Percentiles rank a stretch among this genome's conserved stretches.
Evolutionary conservation across 2,113 vertebrate species (phyloP).

Genomic region (Platichthys flesus): DNA sequence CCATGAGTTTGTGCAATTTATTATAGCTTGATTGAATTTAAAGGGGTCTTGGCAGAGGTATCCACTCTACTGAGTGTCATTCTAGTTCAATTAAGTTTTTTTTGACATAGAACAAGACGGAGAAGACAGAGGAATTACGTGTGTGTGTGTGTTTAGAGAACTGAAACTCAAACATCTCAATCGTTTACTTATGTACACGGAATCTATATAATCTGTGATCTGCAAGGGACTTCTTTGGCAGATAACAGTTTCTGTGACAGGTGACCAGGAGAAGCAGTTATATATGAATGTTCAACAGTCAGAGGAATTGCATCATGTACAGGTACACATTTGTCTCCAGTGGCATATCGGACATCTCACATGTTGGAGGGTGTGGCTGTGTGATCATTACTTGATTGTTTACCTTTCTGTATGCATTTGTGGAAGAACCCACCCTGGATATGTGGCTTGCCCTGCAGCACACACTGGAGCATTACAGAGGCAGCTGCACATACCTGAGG

Average conservation of each 20-base stretch:
- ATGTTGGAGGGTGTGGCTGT: slow-evolving; percentile 28
- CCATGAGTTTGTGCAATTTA: too few relatives aligned
- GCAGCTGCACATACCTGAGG: slow-evolving; percentile 43
- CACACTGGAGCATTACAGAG: slow-evolving; percentile 16
- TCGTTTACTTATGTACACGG: not conserved
- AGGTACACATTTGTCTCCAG: slow-evolving; percentile 5
- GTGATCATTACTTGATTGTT: slow-evolving; percentile 9
- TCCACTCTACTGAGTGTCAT: too few relatives aligned
- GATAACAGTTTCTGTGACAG: not conserved
- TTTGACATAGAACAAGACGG: not conserved
- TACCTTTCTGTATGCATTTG: not conserved
- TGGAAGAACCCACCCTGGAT: slow-evolving; percentile 27
- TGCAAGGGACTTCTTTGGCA: not conserved
- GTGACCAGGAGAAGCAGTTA: not conserved
- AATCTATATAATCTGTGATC: not conserved
- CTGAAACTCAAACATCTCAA: not conserved
- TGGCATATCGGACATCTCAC: slow-evolving; percentile 5
- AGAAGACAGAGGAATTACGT: not conserved
- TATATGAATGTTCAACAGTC: not conserved
- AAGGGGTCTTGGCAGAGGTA: too few relatives aligned
- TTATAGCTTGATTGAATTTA: too few relatives aligned
- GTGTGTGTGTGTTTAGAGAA: not conserved
- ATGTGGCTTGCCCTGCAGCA: slow-evolving; percentile 40
- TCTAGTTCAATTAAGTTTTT: too few relatives aligned
- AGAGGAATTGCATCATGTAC: not conserved